Conservation (phyloP, 2,797 vertebrate species). For the Anguilla pacifica region DNA sequence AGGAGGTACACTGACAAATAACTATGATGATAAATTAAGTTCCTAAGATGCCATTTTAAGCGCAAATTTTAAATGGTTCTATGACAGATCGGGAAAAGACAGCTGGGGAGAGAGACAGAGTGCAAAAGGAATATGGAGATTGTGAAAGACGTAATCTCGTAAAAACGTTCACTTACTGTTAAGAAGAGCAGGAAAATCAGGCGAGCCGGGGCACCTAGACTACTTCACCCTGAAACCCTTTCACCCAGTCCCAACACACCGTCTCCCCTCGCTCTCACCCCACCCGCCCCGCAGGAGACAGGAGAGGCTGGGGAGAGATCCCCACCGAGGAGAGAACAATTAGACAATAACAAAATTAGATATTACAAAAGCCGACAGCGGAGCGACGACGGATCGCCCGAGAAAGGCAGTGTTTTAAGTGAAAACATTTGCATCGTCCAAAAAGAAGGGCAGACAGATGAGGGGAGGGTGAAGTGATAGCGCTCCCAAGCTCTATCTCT, state of each 20-base stretch:
- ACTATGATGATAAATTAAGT: neutral
- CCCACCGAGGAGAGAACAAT: conserved; percentile 24
- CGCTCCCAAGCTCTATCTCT: conserved; percentile 55
- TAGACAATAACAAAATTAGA: conserved; percentile 39
- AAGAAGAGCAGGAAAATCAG: conserved; percentile 39
- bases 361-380: conserved; percentile 19
- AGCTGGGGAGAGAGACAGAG: conserved; percentile 3
- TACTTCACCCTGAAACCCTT: conserved; percentile 37
- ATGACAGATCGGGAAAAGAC: conserved; percentile 31
- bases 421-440: conserved; percentile 65
- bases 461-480: conserved; percentile 57
- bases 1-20: neutral
- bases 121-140: neutral
- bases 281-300: conserved; percentile 24
- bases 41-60: conserved; percentile 25
- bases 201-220: conserved; percentile 50
- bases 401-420: conserved; percentile 38
- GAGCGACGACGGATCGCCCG: conserved; percentile 32
- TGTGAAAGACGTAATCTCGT: neutral
- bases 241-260: conserved; percentile 44
- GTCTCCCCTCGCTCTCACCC: conserved; percentile 38
- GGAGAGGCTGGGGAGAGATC: conserved; percentile 42
- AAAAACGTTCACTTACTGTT: conserved; percentile 36
- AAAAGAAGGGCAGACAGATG: conserved; percentile 39
- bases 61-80: conserved; percentile 10